Conservation (phyloP, 2,888 invertebrate genomes). For the Sympetrum striolatum region DNA sequence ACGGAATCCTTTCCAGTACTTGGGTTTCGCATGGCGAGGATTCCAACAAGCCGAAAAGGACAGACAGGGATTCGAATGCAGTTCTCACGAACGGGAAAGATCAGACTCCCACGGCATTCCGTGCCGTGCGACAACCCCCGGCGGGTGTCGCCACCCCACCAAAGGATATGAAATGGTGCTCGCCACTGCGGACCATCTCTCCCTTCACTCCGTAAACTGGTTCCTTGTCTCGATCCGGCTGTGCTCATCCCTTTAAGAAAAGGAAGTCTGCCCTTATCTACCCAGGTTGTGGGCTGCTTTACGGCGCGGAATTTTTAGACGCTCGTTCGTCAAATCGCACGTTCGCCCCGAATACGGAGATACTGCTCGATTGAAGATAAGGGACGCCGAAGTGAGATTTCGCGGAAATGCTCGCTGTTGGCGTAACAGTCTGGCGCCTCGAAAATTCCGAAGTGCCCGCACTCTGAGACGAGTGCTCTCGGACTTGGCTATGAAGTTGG, state of each 20-base stretch:
- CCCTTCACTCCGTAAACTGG: not conserved
- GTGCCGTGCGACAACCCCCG: conserved; percentile 31
- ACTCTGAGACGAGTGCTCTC: no score
- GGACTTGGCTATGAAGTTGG: no score
- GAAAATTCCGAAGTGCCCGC: no score
- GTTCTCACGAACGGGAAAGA: conserved; percentile 24
- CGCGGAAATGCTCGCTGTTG: no score
- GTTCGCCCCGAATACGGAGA: no score
- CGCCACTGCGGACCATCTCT: not conserved
- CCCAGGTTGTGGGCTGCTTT: not conserved
- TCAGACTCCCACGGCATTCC: conserved; percentile 22
- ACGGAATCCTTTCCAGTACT: not conserved
- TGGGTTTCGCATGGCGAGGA: not conserved
- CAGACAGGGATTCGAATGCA: conserved; percentile 13
- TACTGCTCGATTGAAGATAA: no score
- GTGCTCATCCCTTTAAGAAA: not conserved
- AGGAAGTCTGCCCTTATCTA: not conserved
- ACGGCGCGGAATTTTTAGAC: not conserved
- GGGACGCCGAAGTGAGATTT: no score
- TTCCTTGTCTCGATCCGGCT: not conserved
- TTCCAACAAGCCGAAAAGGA: not conserved
- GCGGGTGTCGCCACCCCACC: not conserved
- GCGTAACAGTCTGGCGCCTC: no score
- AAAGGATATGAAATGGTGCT: not conserved
- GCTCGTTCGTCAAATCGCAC: no score